phyloP scores from a whole-genome alignment of 2,797 vertebrate species.

The Austrolebias charrua region DNA sequence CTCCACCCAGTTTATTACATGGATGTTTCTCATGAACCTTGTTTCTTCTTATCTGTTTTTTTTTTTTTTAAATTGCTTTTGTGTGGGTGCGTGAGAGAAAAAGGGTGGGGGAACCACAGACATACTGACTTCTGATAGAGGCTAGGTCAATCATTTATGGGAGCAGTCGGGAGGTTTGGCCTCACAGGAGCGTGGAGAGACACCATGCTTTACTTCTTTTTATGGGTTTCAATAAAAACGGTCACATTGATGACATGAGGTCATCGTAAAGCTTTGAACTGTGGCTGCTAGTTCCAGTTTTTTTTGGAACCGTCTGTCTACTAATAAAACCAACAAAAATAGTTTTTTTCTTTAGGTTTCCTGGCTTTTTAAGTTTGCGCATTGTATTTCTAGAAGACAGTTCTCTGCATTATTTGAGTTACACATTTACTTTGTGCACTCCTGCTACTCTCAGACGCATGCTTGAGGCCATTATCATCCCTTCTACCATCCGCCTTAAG shows the following conservation, averaged over 20 bases:
- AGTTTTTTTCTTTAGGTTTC: not conserved
- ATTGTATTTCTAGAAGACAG: slow-evolving; percentile 14
- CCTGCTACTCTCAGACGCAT: slow-evolving; percentile 41
- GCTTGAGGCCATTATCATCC: slow-evolving; percentile 58
- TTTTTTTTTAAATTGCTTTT: slow-evolving; percentile 1
- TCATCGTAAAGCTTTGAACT: slow-evolving; percentile 53
- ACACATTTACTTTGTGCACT: slow-evolving; percentile 15
- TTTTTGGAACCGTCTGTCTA: slow-evolving; percentile 5
- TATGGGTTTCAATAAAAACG: slow-evolving; percentile 67
- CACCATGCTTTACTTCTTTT: slow-evolving; percentile 59
- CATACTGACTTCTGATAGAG: slow-evolving; percentile 64
- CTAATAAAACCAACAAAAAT: slow-evolving; percentile 1
- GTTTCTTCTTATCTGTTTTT: slow-evolving; percentile 61
- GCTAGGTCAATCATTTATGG: slow-evolving; percentile 80
- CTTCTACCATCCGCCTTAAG: slow-evolving; percentile 65
- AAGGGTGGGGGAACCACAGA: slow-evolving; percentile 21
- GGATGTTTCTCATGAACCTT: slow-evolving; percentile 69
- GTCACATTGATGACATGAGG: slow-evolving; percentile 68
- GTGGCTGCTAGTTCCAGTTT: slow-evolving; percentile 10
- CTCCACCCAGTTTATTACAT: slow-evolving; percentile 58
- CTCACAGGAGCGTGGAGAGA: slow-evolving; percentile 56
- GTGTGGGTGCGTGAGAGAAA: slow-evolving; percentile 28
- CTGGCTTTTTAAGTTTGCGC: slow-evolving; percentile 5
- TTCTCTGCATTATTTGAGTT: slow-evolving; percentile 19
- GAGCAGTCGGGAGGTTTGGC: slow-evolving; percentile 58